phyloP scores from a whole-genome alignment of 2,797 vertebrate species.

The Bradypodion pumilum region DNA sequence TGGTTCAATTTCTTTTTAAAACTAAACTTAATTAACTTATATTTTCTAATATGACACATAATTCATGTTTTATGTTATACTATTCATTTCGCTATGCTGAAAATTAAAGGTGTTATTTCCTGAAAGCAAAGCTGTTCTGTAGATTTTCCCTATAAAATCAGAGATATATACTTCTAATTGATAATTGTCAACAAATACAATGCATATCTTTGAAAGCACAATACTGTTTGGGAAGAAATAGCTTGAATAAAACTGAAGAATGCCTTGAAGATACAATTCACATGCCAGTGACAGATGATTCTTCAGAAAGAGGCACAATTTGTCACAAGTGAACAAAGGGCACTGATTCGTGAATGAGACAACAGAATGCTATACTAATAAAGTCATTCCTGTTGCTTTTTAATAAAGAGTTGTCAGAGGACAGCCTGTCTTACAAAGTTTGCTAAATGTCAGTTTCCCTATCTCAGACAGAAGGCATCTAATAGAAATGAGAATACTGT shows the following conservation, averaged over 20 bases:
- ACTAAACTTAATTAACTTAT: background rate
- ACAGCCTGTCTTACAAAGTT: constrained; percentile 44
- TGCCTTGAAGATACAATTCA: constrained; percentile 62
- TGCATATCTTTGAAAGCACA: constrained; percentile 26
- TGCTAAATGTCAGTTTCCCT: constrained; percentile 64
- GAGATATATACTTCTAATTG: background rate
- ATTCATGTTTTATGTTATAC: background rate
- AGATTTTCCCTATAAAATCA: background rate
- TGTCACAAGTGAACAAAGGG: constrained; percentile 72
- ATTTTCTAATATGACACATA: background rate
- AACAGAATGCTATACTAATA: constrained; percentile 61
- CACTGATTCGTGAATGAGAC: constrained; percentile 70
- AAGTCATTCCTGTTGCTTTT: constrained; percentile 71
- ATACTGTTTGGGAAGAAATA: constrained; percentile 61
- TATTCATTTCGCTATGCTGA: background rate
- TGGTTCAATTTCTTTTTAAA: background rate
- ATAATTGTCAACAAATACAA: constrained; percentile 45
- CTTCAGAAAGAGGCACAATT: constrained; percentile 62
- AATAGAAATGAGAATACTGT: background rate
- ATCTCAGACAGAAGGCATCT: constrained; percentile 29
- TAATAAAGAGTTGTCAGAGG: constrained; percentile 76
- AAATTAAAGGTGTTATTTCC: background rate
- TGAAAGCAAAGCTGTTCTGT: background rate
- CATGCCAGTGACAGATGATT: constrained; percentile 66
- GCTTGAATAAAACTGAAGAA: constrained; percentile 62